Evolutionary conservation across 2,797 vertebrate genomes (phyloP), one percentile per base, ranked within the genome.

Genomic region (Agapornis canus): DNA sequence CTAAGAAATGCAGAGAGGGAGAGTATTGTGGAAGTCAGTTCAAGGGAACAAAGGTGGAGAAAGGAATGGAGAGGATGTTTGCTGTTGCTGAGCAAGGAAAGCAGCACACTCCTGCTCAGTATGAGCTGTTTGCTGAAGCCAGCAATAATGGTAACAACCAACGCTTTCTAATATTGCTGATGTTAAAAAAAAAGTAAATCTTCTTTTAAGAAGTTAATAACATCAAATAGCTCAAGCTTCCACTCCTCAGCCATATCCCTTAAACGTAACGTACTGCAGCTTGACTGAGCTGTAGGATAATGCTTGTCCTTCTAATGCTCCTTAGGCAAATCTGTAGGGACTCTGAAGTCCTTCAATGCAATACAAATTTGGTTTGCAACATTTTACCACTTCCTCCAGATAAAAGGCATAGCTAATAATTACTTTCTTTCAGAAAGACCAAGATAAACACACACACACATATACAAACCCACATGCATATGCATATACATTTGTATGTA

Each of bases 281-380:
- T 26, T 90, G 76, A 66, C 64, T 75, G 49, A 94, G 89, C 86
- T 70, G 37, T n/a, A 85, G 59, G 77, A 89, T 95, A 82, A 91
- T 71, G 49, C 48, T 21, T 39, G 79, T 60, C 88, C 76, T 87
- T 86, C 76, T 86, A 86, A 96, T 39, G 69, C 68, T 94, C 59
- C 91, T 94, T 82, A 93, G 60, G 88, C 78, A 94, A 92, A 92
- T 88, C 92, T 76, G 66, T 10, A 72, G 81, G 65, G 81, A 92
- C 69, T 79, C 10, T 8, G 32, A 71, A 82, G 25, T 54, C 71
- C 87, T 95, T 79, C 85, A 70, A 43, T 47, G 71, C 45, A 61
- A 92, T 84, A 90, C 72, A 94, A 91, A 94, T 94, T 43, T 25
- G 32, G n/a, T 47, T 91, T 91, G 86, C 81, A 92, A 69, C 43